Base-by-base conservation (phyloP, 1,140 invertebrate species). In the Sycophila sp. region DNA sequence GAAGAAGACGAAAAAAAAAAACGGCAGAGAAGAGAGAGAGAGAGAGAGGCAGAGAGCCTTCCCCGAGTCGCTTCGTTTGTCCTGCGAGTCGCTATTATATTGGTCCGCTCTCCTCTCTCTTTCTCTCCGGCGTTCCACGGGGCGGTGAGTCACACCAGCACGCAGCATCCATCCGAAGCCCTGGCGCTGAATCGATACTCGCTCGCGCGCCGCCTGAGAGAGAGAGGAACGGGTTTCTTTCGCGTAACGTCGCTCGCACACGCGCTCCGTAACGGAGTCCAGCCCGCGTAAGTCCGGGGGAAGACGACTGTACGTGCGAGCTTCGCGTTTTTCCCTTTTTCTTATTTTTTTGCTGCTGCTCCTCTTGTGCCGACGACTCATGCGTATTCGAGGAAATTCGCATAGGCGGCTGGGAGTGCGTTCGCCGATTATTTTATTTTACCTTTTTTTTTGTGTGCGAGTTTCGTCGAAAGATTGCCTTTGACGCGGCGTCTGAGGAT, bases 161-260 rank as follows among this genome's bases (percentile, higher is more conserved):
- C 3, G 24, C 13, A 28, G 24, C 47, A 10, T 6, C 26, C 15
- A 15, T 30, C 19, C 49, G 19, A 15, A 22, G 49, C 26, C 49
- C 32, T n/a, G n/a, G n/a, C 53, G 28, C 53, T 26, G 15, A 56
- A 56, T 56, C 53, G 53, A 56, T 56, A 56, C 53, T 15, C 3
- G 19, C n/a, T 53, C 22, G 11, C 15, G 10, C 49, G 13, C 22
- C n/a, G n/a, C 7, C 15, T 34, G 7, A 47, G 19, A 47, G n/a
- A 42, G 42, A 47, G 13, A 19, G 42, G 49, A 30, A 53, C 49
- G 49, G 49, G 49, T 53, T 53, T 53, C 26, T 30, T 4, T 53
- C 22, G 47, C 10, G 22, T 17, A 45, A 45, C 40, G 26, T n/a
- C 49, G 7, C 13, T 0, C 26, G 13, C 15, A n/a, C 13, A 30